These are phyloP conservation scores for Morone saxatilis DNA, from an alignment of 2,113 vertebrate species.

Conservation along the genomic window DNA sequence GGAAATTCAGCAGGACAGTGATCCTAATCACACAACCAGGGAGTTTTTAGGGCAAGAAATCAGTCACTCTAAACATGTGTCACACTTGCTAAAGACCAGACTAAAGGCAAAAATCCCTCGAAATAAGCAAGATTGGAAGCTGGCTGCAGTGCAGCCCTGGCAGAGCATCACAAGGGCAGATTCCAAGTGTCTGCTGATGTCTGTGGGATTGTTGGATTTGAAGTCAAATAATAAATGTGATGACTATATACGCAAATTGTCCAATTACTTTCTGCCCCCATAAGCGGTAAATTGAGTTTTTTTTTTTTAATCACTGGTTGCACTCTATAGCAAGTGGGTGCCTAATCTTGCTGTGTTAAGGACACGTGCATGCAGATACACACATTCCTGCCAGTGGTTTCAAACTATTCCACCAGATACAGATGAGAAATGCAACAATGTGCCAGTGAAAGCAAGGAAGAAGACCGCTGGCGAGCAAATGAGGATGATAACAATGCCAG, in stretches of 20 bases:
- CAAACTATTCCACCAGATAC: not conserved
- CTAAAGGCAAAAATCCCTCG: constrained; percentile 11
- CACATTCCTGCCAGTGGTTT: not conserved
- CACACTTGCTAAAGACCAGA: not conserved
- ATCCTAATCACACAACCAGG: not conserved
- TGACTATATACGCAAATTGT: not conserved
- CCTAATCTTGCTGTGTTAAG: not conserved
- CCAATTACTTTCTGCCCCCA: not conserved
- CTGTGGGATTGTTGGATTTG: constrained; percentile 2
- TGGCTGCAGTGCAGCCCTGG: constrained; percentile 1
- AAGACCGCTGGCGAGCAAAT: not conserved
- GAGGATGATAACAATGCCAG: not conserved
- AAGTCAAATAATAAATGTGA: constrained; percentile 4
- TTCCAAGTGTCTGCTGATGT: not conserved
- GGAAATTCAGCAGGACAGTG: not conserved
- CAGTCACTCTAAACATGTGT: constrained; percentile 1
- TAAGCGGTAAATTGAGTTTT: too few relatives aligned
- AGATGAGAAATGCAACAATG: not conserved
- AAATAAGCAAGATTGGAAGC: not conserved
- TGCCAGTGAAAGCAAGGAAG: not conserved
- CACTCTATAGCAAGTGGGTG: too few relatives aligned
- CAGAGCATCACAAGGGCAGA: constrained; percentile 4
- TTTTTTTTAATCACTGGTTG: not conserved
- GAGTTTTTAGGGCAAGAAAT: not conserved
- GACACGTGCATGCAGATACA: not conserved